Evolutionary conservation across 2,113 vertebrate genomes (phyloP), one percentile per base, ranked within the genome.

Genomic region (Corydoras maculifer): DNA sequence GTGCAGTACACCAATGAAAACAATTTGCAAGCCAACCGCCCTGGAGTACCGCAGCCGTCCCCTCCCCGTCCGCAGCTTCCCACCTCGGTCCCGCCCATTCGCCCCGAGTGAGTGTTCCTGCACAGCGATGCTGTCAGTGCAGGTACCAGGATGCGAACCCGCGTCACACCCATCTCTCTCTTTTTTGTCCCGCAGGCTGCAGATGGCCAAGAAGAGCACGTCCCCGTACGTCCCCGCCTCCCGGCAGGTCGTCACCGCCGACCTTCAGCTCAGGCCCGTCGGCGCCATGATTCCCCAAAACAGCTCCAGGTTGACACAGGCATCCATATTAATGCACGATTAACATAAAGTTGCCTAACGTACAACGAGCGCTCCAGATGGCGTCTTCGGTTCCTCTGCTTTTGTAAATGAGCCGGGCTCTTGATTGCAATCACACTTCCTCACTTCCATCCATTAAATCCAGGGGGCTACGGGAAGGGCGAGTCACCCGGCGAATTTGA

Each of bases 191-290:
- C 18, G 18, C 18, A 25, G 18, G 18, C 93, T 92, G 18, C 95
- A 98, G 78, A 94, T 99, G 86, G 95, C 94, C 53, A 98, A 96
- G 85, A 99, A 98, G 80, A 99, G 95, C 75, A 98, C 97, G 0
- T 93, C 96, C 32, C 91, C 92, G 49, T 86, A 94, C 84, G 1
- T 84, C 30, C 78, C 87, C 0, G 79, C 85, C 0, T 78, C 73
- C 67, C 73, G 73, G 13, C 75, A 58, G 68, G 55, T 30, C 8
- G 11, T 72, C 29, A 18, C 58, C 51, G 9, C 77, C 62, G 77
- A 79, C 53, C 58, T 73, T 8, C 77, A 79, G 62, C 29, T 75
- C 29, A 75, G 87, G 75, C 59, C 86, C 64, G 65, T 84, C n/a
- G 53, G 77, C 18, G 9, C 65, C 67, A 73, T 80, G 50, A 74